Evolutionary conservation across 1,140 invertebrate species (phyloP).

Genomic region (Eriocheir sinensis): DNA sequence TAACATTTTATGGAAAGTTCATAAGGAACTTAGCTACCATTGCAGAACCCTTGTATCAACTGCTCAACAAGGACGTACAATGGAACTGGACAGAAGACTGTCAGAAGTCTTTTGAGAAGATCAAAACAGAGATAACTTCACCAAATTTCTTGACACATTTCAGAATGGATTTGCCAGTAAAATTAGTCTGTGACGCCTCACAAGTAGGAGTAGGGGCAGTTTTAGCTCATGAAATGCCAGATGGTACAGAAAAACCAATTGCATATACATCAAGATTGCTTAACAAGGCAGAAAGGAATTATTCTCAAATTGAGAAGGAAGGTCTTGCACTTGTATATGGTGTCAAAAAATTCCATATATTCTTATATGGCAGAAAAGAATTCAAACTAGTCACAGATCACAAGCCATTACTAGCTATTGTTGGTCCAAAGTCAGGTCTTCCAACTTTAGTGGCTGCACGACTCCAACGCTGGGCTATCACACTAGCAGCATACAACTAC

Average conservation of each 20-base stretch:
- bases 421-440: conserved; percentile 49
- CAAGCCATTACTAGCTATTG: conserved; percentile 41
- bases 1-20: too few relatives aligned
- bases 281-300: conserved; percentile 82
- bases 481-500: conserved; percentile 30
- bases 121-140: neutral
- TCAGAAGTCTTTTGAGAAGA: too few relatives aligned
- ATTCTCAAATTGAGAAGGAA: conserved; percentile 84
- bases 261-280: conserved; percentile 82
- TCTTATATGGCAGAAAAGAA: conserved; percentile 81
- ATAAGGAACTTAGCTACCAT: too few relatives aligned
- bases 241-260: conserved; percentile 81
- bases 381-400: conserved; percentile 80
- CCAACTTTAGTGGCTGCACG: conserved; percentile 57
- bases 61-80: too few relatives aligned
- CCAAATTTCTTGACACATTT: conserved; percentile 18
- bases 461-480: conserved; percentile 42
- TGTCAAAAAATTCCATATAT: conserved; percentile 84
- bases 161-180: conserved; percentile 17
- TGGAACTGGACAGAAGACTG: too few relatives aligned
- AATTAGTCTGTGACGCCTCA: conserved; percentile 78
- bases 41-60: too few relatives aligned
- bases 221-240: conserved; percentile 80
- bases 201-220: conserved; percentile 81
- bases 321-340: conserved; percentile 83